Base-by-base conservation (phyloP, 2,113 vertebrate genomes). In the Elephas maximus region DNA sequence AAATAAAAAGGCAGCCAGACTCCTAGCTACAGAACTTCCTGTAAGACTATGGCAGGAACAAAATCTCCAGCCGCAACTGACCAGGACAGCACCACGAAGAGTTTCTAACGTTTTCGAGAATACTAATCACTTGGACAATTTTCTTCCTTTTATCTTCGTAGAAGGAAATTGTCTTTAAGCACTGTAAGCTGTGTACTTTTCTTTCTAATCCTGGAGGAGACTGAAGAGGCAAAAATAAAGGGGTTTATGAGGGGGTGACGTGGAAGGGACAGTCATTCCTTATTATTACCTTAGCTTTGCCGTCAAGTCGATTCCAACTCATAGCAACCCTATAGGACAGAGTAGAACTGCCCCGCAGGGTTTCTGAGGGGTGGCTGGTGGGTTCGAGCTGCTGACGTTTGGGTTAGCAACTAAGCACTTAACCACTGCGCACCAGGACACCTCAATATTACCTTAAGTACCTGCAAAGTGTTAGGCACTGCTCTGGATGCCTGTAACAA, bases 21-120 rank as follows among this genome's bases (percentile, higher is more conserved):
- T 41, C 60, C 21, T 69, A 71, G 88, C 83, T 74, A 15, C 67
- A 71, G 67, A 14, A 33, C 30, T 14, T 57, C 53, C 8, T 57
- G 53, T 57, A 57, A 57, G 53, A 57, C 53, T 14, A 17, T 17
- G 15, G 53, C 53, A 57, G 53, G 53, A 12, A 57, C 53, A 57
- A 57, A 57, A 57, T 57, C 3, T 14, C 53, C 53, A 33, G 67
- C 67, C 67, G 30, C 33, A 15, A 30, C 67, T 4, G 53, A 30
- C 67, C 33, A 15, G 67, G 28, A n/a, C 1, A 1, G 53, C 41
- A 37, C 17, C n/a, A 6, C 0, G 2, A 63, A 1, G 33, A 18
- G 7, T 48, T 45, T 45, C 45, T 10, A 45, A 63, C 51, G 45
- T 63, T 74, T 67, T 26, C 65, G 74, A 89, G 53, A 74, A 77